These are phyloP conservation scores for Trichomycterus rosablanca DNA, from an alignment of 2,113 vertebrate species.

Conservation along the genomic window DNA sequence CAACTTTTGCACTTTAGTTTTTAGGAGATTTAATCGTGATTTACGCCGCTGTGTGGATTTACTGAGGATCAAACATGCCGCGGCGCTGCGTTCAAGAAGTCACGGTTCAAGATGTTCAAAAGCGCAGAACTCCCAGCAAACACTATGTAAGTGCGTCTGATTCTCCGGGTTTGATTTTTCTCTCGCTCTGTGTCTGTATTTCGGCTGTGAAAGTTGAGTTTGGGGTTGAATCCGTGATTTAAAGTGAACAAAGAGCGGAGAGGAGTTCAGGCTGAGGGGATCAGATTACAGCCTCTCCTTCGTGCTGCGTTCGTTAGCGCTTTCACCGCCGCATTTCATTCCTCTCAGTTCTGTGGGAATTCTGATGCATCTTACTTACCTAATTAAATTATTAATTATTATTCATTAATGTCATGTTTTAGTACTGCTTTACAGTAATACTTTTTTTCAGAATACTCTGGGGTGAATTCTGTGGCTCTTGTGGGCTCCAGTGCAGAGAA, in stretches of 20 bases:
- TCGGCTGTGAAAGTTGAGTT: neutral
- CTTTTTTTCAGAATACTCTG: no score
- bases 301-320: neutral
- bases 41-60: neutral
- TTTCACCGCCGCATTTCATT: no score
- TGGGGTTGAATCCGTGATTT: neutral
- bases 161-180: neutral
- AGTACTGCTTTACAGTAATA: no score
- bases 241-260: slow-evolving; percentile 24
- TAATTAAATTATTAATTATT: no score
- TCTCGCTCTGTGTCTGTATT: neutral
- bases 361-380: no score
- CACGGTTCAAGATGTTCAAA: slow-evolving; percentile 74
- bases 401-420: no score
- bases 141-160: slow-evolving; percentile 67
- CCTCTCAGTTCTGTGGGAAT: no score
- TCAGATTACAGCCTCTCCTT: slow-evolving; percentile 5
- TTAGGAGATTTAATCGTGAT: neutral
- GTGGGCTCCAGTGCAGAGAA: no score
- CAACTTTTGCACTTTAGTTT: neutral
- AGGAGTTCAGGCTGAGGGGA: slow-evolving; percentile 3
- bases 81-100: slow-evolving; percentile 70
- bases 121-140: slow-evolving; percentile 71
- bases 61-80: slow-evolving; percentile 65
- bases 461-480: no score